These are phyloP conservation scores for Lasius fuliginosus DNA, from an alignment of 2,888 invertebrate genomes.

Conservation along the genomic window DNA sequence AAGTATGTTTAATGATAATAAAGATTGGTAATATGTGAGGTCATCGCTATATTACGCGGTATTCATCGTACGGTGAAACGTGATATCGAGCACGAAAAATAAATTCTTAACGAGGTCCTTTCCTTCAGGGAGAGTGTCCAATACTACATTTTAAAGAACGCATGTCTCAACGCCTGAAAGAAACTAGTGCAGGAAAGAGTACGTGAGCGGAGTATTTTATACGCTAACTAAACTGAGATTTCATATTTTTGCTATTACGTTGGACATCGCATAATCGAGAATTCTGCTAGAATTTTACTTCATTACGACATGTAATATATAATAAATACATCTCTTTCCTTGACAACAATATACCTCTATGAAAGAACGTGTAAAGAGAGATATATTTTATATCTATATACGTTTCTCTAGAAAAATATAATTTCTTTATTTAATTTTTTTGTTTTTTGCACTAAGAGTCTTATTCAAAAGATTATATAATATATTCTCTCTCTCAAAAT, in stretches of 20 bases:
- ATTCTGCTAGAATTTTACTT: background rate
- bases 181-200: slow-evolving; percentile 6
- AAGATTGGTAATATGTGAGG: slow-evolving; percentile 35
- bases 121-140: background rate
- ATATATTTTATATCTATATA: background rate
- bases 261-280: background rate
- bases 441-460: background rate
- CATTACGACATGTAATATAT: background rate
- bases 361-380: background rate
- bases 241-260: slow-evolving; percentile 30
- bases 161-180: background rate
- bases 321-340: background rate
- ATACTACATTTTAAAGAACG: slow-evolving; percentile 37
- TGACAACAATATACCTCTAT: background rate
- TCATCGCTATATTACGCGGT: background rate
- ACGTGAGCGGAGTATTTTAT: slow-evolving; percentile 41
- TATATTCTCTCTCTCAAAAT: background rate
- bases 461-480: slow-evolving; percentile 2
- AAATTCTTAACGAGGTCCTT: slow-evolving; percentile 34
- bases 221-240: slow-evolving; percentile 20
- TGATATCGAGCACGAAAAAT: slow-evolving; percentile 22
- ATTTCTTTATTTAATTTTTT: background rate
- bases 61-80: background rate
- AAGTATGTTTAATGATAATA: slow-evolving; percentile 22
- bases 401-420: background rate